A percentile compares a stretch with the other conserved stretches of the same genome.
phyloP scores from a whole-genome alignment of 2,888 invertebrate species.

The Digitonthophagus gazella region DNA sequence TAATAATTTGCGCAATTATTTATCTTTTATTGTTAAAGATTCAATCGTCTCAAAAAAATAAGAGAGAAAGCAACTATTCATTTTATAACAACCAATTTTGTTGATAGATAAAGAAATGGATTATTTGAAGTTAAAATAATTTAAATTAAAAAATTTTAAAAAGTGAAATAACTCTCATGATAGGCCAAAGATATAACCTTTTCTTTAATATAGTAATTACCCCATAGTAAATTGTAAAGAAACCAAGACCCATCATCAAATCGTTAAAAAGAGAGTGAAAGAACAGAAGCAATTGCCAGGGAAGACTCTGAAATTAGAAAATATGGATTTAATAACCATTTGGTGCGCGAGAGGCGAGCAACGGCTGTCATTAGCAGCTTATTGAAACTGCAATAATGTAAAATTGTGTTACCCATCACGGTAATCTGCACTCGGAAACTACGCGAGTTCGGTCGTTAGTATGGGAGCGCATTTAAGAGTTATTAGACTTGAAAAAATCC shows the following conservation, averaged over 20 bases:
- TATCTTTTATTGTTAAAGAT: neutral
- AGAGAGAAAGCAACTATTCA: neutral
- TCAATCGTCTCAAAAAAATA: neutral
- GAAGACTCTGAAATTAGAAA: neutral
- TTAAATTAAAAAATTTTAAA: neutral
- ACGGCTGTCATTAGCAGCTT: conserved; percentile 14
- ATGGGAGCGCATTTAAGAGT: conserved; percentile 2
- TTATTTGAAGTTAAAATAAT: neutral
- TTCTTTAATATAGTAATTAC: neutral
- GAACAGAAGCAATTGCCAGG: neutral
- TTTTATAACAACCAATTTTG: neutral
- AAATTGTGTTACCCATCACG: conserved; percentile 6
- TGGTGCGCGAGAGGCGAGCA: conserved; percentile 6
- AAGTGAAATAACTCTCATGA: no score
- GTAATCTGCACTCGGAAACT: conserved; percentile 6
- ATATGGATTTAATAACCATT: conserved; percentile 13
- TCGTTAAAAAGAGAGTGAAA: neutral
- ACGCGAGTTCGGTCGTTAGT: neutral
- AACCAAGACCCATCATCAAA: neutral
- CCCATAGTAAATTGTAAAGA: neutral
- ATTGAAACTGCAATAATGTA: conserved; percentile 16
- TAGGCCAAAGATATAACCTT: no score
- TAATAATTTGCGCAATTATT: neutral
- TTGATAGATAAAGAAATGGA: neutral
- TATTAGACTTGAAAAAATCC: conserved; percentile 7